A percentile compares a stretch with the other conserved stretches of the same genome.
Conservation (phyloP, 1,140 invertebrate genomes). For the Papilio machaon region DNA sequence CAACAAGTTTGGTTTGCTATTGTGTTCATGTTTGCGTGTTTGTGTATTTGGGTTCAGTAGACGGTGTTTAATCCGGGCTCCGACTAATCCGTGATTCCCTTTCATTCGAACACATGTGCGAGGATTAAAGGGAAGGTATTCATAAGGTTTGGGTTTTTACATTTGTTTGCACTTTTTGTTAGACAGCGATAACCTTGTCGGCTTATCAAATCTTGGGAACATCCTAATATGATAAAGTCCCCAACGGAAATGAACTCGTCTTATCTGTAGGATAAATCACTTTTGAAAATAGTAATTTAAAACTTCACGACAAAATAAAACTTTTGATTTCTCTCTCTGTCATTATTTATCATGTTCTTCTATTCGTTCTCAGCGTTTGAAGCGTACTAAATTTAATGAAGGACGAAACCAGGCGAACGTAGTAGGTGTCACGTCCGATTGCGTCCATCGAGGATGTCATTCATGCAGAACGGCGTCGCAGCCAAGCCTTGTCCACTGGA, state of each 20-base stretch:
- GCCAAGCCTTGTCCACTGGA: slow-evolving; percentile 24
- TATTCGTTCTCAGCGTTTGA: background rate
- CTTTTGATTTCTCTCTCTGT: background rate
- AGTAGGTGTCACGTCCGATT: slow-evolving; percentile 26
- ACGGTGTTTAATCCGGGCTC: background rate
- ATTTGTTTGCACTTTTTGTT: slow-evolving; percentile 12
- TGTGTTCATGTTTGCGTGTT: background rate
- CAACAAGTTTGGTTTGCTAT: background rate
- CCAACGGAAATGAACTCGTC: background rate
- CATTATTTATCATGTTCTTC: background rate
- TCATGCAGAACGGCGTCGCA: slow-evolving; percentile 53
- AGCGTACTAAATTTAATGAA: slow-evolving; percentile 12
- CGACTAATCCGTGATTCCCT: slow-evolving; percentile 7
- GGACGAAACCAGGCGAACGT: slow-evolving; percentile 1
- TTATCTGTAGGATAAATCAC: background rate
- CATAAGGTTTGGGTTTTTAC: background rate
- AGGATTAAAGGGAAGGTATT: slow-evolving; percentile 1
- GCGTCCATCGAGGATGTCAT: slow-evolving; percentile 50
- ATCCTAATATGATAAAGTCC: background rate
- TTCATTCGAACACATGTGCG: background rate
- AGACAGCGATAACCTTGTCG: background rate
- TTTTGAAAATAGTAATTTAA: too few relatives aligned
- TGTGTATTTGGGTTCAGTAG: slow-evolving; percentile 2
- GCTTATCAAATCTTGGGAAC: background rate
- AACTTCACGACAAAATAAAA: background rate